Base-by-base conservation (phyloP, 2,797 vertebrate species). In the Oreonectes daqikongensis region DNA sequence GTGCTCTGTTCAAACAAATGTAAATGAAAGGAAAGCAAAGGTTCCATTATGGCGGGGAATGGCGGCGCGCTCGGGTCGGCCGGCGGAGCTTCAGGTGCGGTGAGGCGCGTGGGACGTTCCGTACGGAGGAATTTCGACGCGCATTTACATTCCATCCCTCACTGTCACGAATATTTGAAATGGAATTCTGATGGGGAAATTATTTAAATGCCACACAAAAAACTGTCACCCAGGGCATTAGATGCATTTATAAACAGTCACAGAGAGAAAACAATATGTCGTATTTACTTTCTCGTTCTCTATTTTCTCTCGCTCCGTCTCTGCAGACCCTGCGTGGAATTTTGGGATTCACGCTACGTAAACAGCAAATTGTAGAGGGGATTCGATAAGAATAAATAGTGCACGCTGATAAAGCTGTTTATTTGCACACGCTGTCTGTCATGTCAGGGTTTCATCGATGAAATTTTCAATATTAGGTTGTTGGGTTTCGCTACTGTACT, bases 1-100 rank as follows among this genome's bases (percentile, higher is more conserved):
- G 69, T 72, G 52, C 63, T 64, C 61, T 67, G 72, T 76, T 79
- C 72, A 78, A 82, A 71, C 72, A 67, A 60, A 75, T 72, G 77
- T 52, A 76, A 82, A 79, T 79, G 72, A 72, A 71, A 66, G 30
- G 38, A 70, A 79, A 67, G 77, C 63, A 44, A 72, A 72, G 67
- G 50, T 75, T 53, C 35, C 26, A 74, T 66, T 76, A 78, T 75
- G 65, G 22, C 15, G 22, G 65, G 72, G 69, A 70, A 68, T 66
- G 38, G 68, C 0, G 26, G 61, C 4, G 14, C 15, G 14, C 18
- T 57, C n/a, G 0, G 52, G 65, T 57, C 50, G 18, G 35, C 12
- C 8, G 17, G 72, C 15, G 4, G 44, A 30, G 60, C 11, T 28
- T 50, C 35, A 30, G 18, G n/a, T 67, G n/a, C 17, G 22, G 24